phyloP scores from a whole-genome alignment of 37 sponge, comb jelly and placozoan species.

The Dysidea cf. avara region DNA sequence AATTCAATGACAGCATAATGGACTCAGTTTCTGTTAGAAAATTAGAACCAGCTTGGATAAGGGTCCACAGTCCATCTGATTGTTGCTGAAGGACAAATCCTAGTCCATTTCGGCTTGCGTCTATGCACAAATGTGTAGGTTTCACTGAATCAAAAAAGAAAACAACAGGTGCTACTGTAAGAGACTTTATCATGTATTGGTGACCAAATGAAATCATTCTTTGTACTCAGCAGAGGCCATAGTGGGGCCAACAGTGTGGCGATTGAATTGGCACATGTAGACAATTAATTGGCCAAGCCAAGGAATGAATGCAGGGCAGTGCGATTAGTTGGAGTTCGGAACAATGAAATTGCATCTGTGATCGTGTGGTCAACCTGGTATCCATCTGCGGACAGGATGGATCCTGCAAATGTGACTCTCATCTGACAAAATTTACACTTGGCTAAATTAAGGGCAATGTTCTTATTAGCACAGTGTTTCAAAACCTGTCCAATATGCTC shows the following conservation, averaged over 20 bases:
- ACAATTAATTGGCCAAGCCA: constrained; percentile 18
- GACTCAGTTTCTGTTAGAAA: too few relatives aligned
- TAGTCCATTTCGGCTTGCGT: not conserved
- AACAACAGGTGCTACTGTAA: constrained; percentile 1
- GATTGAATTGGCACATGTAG: not conserved
- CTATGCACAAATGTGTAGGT: constrained; percentile 1
- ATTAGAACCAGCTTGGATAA: too few relatives aligned
- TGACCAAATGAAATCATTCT: constrained; percentile 45
- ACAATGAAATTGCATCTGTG: too few relatives aligned
- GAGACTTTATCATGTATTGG: not conserved
- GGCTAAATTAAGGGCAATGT: too few relatives aligned
- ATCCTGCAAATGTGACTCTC: constrained; percentile 10
- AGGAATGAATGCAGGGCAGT: constrained; percentile 22
- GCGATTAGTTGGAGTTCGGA: constrained; percentile 12
- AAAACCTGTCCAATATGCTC: constrained; percentile 10
- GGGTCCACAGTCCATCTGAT: too few relatives aligned
- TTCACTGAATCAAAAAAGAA: constrained; percentile 2
- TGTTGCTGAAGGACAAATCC: not conserved
- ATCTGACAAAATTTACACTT: too few relatives aligned
- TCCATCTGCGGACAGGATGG: not conserved
- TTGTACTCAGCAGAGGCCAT: constrained; percentile 25
- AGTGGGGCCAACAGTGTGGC: not conserved
- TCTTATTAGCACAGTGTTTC: constrained; percentile 11
- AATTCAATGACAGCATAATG: too few relatives aligned
- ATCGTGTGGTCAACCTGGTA: constrained; percentile 8